phyloP scores from a whole-genome alignment of 2,888 invertebrate genomes.

The Ommatoiulus sabulosus region DNA sequence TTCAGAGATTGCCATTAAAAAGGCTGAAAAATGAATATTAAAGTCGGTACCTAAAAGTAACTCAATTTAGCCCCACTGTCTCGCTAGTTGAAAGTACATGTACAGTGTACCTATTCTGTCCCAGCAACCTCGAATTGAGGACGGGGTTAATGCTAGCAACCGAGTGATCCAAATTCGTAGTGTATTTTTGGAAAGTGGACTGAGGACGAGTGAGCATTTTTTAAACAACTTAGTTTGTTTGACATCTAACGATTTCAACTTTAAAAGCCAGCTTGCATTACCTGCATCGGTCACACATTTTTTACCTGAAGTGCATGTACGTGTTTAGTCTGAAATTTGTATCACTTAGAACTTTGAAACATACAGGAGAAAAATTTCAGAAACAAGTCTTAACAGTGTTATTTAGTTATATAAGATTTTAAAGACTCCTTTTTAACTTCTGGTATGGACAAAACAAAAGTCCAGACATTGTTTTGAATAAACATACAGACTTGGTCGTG shows the following conservation, averaged over 20 bases:
- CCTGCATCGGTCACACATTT: background rate
- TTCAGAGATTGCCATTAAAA: no score
- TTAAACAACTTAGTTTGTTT: background rate
- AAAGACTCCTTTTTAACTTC: no score
- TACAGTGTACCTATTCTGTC: background rate
- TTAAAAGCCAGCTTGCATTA: background rate
- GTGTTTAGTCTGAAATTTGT: background rate
- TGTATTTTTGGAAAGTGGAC: slow-evolving; percentile 47
- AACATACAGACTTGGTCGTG: no score
- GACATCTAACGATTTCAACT: background rate
- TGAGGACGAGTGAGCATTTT: slow-evolving; percentile 32
- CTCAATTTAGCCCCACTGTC: background rate
- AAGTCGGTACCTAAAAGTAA: no score
- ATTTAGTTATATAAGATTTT: no score
- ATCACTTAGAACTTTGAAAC: background rate
- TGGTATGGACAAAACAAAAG: no score
- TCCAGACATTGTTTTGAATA: no score
- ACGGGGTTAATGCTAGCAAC: slow-evolving; percentile 45
- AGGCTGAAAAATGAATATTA: no score
- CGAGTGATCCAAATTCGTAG: slow-evolving; percentile 32
- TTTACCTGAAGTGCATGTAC: background rate
- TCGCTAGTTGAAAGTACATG: background rate
- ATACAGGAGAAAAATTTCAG: background rate
- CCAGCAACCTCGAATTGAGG: background rate
- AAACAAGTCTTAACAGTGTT: no score